Percentiles rank a stretch among this genome's conserved stretches.
Conservation (phyloP, 2,113 vertebrate genomes). For the Axis porcinus region DNA sequence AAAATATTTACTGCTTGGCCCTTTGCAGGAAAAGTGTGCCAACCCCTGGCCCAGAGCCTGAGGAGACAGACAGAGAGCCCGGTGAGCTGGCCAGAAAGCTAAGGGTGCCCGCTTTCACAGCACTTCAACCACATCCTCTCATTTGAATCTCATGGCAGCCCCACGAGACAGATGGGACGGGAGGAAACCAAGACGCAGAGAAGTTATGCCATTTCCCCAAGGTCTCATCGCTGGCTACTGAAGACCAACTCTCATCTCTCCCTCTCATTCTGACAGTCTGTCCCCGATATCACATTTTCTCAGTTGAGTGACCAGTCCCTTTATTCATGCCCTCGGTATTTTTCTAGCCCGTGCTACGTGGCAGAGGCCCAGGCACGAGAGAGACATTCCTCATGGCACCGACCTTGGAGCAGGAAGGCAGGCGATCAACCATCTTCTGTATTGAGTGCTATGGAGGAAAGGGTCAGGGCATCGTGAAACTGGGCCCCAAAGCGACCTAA, state of each 20-base stretch:
- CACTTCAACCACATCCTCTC: background rate
- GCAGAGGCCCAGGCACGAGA: background rate
- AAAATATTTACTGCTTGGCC: background rate
- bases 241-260: background rate
- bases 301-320: background rate
- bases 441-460: background rate
- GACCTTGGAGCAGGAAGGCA: background rate
- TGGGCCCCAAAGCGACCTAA: background rate
- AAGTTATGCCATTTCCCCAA: background rate
- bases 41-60: background rate
- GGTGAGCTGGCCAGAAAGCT: background rate
- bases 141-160: background rate
- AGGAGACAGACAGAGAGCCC: background rate
- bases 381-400: background rate
- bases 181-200: background rate
- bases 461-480: no score
- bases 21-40: background rate
- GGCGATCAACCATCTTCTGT: background rate
- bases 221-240: background rate
- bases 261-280: background rate
- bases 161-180: background rate
- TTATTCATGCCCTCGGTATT: background rate
- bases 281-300: background rate
- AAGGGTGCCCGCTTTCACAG: background rate
- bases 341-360: background rate